phyloP scores from a whole-genome alignment of 2,888 invertebrate genomes.

The Plutella xylostella region DNA sequence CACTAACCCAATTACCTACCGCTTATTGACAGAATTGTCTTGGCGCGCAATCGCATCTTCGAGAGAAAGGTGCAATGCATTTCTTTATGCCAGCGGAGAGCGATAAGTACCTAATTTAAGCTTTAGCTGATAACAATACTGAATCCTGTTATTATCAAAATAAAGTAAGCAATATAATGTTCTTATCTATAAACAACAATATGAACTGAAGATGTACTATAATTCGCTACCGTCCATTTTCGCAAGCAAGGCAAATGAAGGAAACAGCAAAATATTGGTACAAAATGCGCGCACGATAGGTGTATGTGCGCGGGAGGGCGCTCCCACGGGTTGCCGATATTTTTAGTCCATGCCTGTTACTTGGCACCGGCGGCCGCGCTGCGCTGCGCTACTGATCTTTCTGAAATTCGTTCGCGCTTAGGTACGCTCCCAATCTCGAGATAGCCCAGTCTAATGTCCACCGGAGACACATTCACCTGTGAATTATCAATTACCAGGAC shows the following conservation, averaged over 20 bases:
- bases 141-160: no score
- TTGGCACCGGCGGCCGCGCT: conserved; percentile 72
- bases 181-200: no score
- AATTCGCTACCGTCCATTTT: no score
- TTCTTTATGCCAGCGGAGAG: no score
- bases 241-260: no score
- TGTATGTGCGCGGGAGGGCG: conserved; percentile 67
- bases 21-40: conserved; percentile 63
- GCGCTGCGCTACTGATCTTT: conserved; percentile 64
- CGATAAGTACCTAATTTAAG: no score
- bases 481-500: conserved; percentile 20
- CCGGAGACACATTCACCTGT: conserved; percentile 33
- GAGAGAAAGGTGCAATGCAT: not conserved
- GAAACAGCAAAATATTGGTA: conserved; percentile 45
- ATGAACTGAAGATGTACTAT: no score
- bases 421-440: conserved; percentile 56
- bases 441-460: conserved; percentile 49
- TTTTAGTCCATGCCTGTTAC: conserved; percentile 76
- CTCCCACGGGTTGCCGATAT: conserved; percentile 73
- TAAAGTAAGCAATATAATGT: no score
- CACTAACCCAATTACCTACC: conserved; percentile 60
- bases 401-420: conserved; percentile 59
- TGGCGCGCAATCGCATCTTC: conserved; percentile 41
- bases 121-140: no score
- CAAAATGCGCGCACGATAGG: conserved; percentile 60